Evolutionary conservation across 2,797 vertebrate species (phyloP).

Genomic region (Pseudomugil tenellus): DNA sequence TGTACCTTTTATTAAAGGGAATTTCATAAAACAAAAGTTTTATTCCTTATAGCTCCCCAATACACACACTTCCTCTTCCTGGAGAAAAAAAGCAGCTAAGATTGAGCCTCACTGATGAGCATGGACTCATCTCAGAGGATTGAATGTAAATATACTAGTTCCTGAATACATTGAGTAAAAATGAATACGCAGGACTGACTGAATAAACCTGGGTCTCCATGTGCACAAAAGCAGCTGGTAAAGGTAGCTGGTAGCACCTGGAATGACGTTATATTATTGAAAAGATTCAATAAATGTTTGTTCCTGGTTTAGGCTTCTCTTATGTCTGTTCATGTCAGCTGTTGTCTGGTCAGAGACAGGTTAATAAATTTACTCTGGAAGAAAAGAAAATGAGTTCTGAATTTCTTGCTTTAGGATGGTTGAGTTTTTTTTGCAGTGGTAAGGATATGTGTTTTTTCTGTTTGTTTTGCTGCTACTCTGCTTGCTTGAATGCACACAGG

Average conservation of each 20-base stretch:
- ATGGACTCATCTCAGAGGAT: not conserved
- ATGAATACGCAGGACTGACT: not conserved
- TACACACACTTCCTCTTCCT: not conserved
- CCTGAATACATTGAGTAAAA: not conserved
- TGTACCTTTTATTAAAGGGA: not conserved
- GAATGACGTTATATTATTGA: not conserved
- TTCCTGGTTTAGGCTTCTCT: not conserved
- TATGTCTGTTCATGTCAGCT: not conserved
- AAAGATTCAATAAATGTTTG: not conserved
- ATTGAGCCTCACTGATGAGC: not conserved
- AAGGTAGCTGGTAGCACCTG: not conserved
- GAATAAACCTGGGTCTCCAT: not conserved
- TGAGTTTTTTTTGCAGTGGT: too few relatives aligned
- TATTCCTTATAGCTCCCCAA: not conserved
- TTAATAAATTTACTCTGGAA: not conserved
- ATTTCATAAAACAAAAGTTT: not conserved
- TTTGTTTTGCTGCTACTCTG: not conserved
- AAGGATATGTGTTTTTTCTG: not conserved
- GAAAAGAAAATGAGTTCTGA: not conserved
- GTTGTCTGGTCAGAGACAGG: not conserved
- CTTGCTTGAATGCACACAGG: not conserved
- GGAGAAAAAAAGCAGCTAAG: too few relatives aligned
- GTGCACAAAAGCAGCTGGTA: not conserved
- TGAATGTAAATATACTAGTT: not conserved
- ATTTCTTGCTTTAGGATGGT: not conserved